These are phyloP conservation scores for Eleginops maclovinus DNA, from an alignment of 2,113 vertebrate species.

Conservation along the genomic window DNA sequence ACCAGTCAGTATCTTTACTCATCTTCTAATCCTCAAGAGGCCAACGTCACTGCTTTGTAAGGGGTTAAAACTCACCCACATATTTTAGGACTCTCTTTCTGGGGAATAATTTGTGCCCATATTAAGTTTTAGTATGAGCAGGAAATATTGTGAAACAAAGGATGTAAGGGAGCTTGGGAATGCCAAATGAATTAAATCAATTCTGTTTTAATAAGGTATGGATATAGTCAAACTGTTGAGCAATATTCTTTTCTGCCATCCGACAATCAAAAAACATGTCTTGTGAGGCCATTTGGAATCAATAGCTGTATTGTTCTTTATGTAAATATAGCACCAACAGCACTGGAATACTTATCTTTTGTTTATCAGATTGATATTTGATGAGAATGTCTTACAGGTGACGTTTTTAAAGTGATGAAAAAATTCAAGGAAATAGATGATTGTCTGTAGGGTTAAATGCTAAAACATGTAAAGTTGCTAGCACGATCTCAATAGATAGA, in stretches of 20 bases:
- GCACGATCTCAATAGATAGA: neutral
- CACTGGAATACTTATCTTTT: no score
- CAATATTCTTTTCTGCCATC: neutral
- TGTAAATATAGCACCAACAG: no score
- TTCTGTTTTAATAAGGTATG: neutral
- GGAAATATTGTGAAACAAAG: neutral
- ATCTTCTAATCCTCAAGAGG: constrained; percentile 9
- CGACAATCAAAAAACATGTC: neutral
- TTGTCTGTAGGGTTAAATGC: neutral
- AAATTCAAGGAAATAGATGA: neutral
- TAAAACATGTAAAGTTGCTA: neutral
- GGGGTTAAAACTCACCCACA: neutral
- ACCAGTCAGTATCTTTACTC: neutral
- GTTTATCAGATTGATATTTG: no score
- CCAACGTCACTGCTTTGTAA: neutral
- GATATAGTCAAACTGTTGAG: neutral
- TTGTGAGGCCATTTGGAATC: neutral
- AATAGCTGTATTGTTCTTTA: no score
- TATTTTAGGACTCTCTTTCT: neutral
- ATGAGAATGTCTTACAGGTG: neutral
- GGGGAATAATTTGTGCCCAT: neutral
- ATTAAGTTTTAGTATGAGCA: neutral
- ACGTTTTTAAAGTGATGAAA: neutral
- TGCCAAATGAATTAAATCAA: neutral
- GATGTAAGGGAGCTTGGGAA: neutral